Percentiles rank a stretch among this genome's conserved stretches.
Evolutionary conservation across 2,888 invertebrate species (phyloP).

Genomic region (Vandiemenella viatica): DNA sequence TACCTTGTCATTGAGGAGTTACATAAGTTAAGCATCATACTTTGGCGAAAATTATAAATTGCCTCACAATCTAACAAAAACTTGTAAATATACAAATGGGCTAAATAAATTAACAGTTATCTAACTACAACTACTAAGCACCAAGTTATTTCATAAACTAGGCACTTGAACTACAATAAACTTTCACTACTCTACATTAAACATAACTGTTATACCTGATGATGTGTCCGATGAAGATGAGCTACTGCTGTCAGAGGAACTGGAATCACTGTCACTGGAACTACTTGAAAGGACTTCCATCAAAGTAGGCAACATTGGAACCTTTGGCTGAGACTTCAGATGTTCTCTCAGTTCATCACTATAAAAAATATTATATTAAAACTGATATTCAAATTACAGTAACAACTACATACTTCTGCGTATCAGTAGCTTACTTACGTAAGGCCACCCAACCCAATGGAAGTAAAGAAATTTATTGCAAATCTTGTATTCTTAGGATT

Average conservation of each 20-base stretch:
- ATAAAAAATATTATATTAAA: constrained; percentile 11
- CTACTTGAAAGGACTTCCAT: constrained; percentile 17
- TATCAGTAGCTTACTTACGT: constrained; percentile 42
- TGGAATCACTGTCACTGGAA: constrained; percentile 21
- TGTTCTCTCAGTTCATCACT: constrained; percentile 77
- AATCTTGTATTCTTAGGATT: constrained; percentile 94
- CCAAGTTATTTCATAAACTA: too few species aligned
- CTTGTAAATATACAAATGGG: too few species aligned
- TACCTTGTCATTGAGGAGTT: too few species aligned
- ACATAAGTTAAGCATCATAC: too few species aligned
- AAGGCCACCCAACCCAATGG: constrained; percentile 89
- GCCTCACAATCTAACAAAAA: too few species aligned
- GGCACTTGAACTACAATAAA: too few species aligned
- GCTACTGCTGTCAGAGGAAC: constrained; percentile 21
- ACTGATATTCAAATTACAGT: not conserved
- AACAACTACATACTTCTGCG: not conserved
- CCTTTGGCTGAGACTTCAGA: constrained; percentile 62
- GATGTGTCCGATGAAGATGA: too few species aligned
- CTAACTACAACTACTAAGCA: too few species aligned
- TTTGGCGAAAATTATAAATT: too few species aligned
- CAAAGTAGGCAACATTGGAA: constrained; percentile 21
- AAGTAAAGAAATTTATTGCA: constrained; percentile 94
- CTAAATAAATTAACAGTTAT: too few species aligned
- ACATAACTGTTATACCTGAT: too few species aligned
- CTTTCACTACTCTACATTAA: too few species aligned